A percentile compares a stretch with the other conserved stretches of the same genome.
phyloP scores from a whole-genome alignment of 2,797 vertebrate species.

The Pempheris klunzingeri region DNA sequence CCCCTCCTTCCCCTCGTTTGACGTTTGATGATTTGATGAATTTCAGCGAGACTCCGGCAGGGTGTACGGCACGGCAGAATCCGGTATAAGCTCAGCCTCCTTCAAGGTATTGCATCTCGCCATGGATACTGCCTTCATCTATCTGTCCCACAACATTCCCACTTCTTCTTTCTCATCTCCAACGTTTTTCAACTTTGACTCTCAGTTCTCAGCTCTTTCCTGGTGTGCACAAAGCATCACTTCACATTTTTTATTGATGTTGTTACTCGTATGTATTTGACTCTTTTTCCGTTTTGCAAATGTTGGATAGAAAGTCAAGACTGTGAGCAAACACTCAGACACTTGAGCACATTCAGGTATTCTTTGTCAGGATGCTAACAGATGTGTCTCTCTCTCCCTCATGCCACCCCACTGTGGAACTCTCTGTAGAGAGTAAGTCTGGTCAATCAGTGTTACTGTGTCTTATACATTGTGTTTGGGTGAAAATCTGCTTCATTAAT shows the following conservation, averaged over 20 bases:
- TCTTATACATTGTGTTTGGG: slow-evolving; percentile 69
- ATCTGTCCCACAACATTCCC: slow-evolving; percentile 42
- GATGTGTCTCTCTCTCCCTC: slow-evolving; percentile 90
- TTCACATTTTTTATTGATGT: slow-evolving; percentile 18
- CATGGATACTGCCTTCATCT: slow-evolving; percentile 65
- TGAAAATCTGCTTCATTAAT: slow-evolving; percentile 82
- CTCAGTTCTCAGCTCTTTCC: slow-evolving; percentile 34
- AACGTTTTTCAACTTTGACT: slow-evolving; percentile 22
- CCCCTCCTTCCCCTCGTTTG: slow-evolving; percentile 70
- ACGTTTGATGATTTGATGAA: slow-evolving; percentile 85
- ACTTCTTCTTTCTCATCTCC: slow-evolving; percentile 34
- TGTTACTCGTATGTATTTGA: slow-evolving; percentile 1
- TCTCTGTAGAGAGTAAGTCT: slow-evolving; percentile 99
- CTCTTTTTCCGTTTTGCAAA: slow-evolving; percentile 19
- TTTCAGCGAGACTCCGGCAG: slow-evolving; percentile 89
- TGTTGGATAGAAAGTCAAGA: slow-evolving; percentile 22
- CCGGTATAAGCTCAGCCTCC: slow-evolving; percentile 91
- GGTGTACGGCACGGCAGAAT: slow-evolving; percentile 90
- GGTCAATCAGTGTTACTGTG: slow-evolving; percentile 73
- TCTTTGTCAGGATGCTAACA: slow-evolving; percentile 88
- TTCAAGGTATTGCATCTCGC: slow-evolving; percentile 88
- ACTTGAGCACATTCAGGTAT: slow-evolving; percentile 27
- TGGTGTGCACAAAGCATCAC: slow-evolving; percentile 40
- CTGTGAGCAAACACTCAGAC: slow-evolving; percentile 11
- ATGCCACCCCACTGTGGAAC: slow-evolving; percentile 94